Evolutionary conservation across 2,113 vertebrate genomes (phyloP), one percentile per base, ranked within the genome.

Genomic region (Siniperca knerii): DNA sequence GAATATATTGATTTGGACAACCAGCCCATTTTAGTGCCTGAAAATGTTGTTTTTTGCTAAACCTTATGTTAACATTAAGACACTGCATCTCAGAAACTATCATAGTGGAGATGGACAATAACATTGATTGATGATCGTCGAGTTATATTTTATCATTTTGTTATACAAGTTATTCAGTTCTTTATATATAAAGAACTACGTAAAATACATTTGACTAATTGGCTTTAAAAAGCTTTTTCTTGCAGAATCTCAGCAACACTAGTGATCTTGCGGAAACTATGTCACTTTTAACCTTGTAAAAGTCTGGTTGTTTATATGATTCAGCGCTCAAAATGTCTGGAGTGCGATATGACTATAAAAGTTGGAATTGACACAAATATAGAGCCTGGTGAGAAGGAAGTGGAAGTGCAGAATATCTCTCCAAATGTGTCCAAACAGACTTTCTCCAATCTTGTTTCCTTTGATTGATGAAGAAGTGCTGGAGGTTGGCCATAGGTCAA

Each of bases 281-380:
- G 71, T 44, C 9, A 44, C 40, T 40, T 61, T 55, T 75, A 29
- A 74, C 23, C 23, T 6, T 44, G 54, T 44, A 18, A 60, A 44
- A 73, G 55, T 3, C 55, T 72, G 50, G 1, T 29, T 60, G 71
- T 74, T 74, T 58, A 58, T 40, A 16, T 73, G 35, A 73, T 57
- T 57, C 35, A 57, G 20, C n/a, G 9, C 21, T 72, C 35, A 8
- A 40, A 64, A 64, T 64, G 18, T 33, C 46, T 70, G 16, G 3
- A 40, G 62, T 66, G 64, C 6, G 18, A 35, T 54, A 40, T 54
- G 69, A 55, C 20, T 54, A 44, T 40, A 40, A 58, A 74, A 42
- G 10, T 29, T 72, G 55, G 44, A 73, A 40, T 6, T 29, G 21
- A 42, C 64, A 65, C 29, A 18, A 65, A 73, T 55, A 81, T 13